A percentile compares a stretch with the other conserved stretches of the same genome.
Conservation (phyloP, 2,113 vertebrate species). For the Malurus alboscapulatus region DNA sequence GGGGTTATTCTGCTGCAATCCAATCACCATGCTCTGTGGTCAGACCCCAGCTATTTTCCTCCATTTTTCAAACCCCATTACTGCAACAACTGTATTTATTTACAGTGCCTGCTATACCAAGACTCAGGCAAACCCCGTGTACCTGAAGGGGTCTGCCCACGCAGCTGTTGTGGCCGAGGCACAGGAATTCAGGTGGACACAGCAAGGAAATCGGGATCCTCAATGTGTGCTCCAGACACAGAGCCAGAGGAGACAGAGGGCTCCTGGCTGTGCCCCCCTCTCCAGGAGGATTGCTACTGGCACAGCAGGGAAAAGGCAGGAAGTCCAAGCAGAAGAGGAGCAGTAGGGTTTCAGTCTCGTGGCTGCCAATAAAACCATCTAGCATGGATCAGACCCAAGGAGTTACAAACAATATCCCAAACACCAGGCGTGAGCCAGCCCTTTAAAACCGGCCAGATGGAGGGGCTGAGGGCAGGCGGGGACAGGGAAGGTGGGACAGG, state of each 20-base stretch:
- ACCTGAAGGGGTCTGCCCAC: neutral
- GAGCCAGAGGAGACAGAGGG: neutral
- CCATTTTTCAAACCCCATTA: neutral
- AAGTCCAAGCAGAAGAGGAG: slow-evolving; percentile 29
- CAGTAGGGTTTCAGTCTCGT: neutral
- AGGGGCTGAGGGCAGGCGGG: neutral
- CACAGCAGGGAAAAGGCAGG: slow-evolving; percentile 3
- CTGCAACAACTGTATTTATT: neutral
- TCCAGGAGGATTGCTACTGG: neutral
- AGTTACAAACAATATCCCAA: neutral
- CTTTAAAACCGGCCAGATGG: neutral
- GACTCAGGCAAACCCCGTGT: rapidly evolving
- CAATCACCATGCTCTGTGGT: rapidly evolving
- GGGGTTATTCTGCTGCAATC: rapidly evolving
- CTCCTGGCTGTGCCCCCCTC: neutral
- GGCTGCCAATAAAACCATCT: slow-evolving; percentile 39
- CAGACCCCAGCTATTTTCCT: neutral
- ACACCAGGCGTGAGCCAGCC: neutral
- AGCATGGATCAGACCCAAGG: slow-evolving; percentile 4
- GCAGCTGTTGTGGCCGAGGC: neutral
- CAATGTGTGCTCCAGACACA: neutral
- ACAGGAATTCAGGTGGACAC: neutral
- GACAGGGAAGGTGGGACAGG: neutral
- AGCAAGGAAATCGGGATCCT: neutral
- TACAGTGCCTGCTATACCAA: neutral